These are phyloP conservation scores for Sebastes alutus DNA, from an alignment of 2,797 vertebrate species.

Conservation along the genomic window DNA sequence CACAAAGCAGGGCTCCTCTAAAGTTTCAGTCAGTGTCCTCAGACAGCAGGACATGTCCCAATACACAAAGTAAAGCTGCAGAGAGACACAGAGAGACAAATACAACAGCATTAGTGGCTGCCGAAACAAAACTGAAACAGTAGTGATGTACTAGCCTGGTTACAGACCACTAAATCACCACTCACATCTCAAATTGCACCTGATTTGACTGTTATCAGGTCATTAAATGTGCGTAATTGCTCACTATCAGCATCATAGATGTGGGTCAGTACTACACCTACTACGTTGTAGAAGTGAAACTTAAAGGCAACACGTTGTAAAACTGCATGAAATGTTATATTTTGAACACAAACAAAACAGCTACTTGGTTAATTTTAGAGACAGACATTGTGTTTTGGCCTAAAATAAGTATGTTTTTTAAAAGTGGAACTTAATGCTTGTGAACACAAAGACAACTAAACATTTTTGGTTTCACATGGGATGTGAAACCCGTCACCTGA, in stretches of 20 bases:
- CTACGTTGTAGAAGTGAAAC: not conserved
- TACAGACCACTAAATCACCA: not conserved
- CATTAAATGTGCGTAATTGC: not conserved
- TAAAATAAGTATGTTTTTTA: not conserved
- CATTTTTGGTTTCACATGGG: not conserved
- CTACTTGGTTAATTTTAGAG: not conserved
- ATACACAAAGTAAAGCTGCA: conserved; percentile 81
- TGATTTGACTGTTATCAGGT: not conserved
- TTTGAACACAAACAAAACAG: not conserved
- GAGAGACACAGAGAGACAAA: conserved; percentile 12
- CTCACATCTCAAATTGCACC: not conserved
- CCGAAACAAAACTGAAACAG: not conserved
- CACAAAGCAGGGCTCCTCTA: conserved; percentile 68
- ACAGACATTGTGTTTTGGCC: too few species aligned
- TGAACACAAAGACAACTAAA: not conserved
- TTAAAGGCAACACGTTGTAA: too few species aligned
- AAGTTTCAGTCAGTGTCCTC: conserved; percentile 72
- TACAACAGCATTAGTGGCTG: not conserved
- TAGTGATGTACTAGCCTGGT: not conserved
- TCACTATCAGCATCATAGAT: not conserved
- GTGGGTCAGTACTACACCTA: not conserved
- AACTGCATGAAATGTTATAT: not conserved
- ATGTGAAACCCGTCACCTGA: not conserved
- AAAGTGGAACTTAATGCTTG: not conserved
- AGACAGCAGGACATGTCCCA: conserved; percentile 82